Conservation (phyloP, 2,113 vertebrate species). For the Pseudonaja textilis region DNA sequence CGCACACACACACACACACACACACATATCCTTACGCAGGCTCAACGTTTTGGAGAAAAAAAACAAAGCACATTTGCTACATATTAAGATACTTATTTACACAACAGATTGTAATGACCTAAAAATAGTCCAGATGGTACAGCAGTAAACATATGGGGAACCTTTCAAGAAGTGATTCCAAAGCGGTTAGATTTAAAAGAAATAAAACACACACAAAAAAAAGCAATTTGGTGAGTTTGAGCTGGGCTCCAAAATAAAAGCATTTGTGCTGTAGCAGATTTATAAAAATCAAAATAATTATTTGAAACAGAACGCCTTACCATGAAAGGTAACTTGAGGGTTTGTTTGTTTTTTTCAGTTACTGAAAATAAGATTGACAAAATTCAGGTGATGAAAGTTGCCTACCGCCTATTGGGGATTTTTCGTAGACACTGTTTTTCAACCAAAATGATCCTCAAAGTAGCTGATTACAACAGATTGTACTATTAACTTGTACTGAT, state of each 20-base stretch:
- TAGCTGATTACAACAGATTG: neutral
- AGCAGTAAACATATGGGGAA: neutral
- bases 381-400: neutral
- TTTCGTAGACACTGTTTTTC: neutral
- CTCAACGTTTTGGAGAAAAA: neutral
- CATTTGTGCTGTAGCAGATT: neutral
- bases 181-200: slow-evolving; percentile 12
- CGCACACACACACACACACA: neutral
- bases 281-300: neutral
- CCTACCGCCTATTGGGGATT: neutral
- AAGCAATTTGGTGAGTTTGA: neutral
- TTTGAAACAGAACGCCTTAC: neutral
- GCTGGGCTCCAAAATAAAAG: slow-evolving; percentile 1
- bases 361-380: neutral
- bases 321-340: neutral
- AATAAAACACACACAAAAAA: neutral
- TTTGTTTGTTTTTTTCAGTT: neutral
- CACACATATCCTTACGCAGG: too few species aligned
- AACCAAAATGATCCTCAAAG: neutral
- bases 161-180: slow-evolving; percentile 1
- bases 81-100: rapidly evolving
- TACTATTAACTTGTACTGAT: neutral
- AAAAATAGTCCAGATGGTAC: slow-evolving; percentile 19
- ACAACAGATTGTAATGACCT: neutral
- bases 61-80: neutral